Base-by-base conservation (phyloP, 1,140 invertebrate species). In the Apolygus lucorum region DNA sequence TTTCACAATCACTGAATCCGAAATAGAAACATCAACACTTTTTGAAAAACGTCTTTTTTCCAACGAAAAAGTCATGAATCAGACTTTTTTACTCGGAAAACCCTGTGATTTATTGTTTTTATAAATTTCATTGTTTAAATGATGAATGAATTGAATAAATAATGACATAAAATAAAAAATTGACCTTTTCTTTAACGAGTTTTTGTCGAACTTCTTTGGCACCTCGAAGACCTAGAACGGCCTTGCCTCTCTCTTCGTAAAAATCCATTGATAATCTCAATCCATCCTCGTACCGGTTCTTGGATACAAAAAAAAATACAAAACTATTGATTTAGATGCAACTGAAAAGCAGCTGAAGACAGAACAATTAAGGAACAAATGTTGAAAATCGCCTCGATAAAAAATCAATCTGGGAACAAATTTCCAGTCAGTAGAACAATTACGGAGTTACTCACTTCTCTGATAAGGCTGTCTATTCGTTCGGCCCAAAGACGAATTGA, bases 401-500 rank as follows among this genome's bases (percentile, higher is more conserved):
- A 63, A 63, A 14, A 22, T n/a, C 11, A 52, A 63, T 27, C 29
- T 62, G n/a, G n/a, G n/a, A n/a, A n/a, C n/a, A n/a, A n/a, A n/a
- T n/a, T n/a, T n/a, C n/a, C n/a, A n/a, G 1, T 25, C 21, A 24
- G 4, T 25, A 54, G 49, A 42, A 42, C 34, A 42, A 17, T 42
- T 4, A 4, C 17, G 4, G 34, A 42, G 4, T 42, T 42, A 74
- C 63, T 73, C 75, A 76, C 87, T 74, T 86, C 86, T 72, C 86
- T 83, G 13, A 88, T 85, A 68, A 91, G 76, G 80, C 87, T 85
- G 76, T 88, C 79, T 70, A 91, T 76, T 75, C 91, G 77, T 78
- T 96, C 88, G 74, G 86, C 85, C 93, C 94, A 92, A 13, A 88
- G 85, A 76, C 94, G 80, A 74, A 97, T 84, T 69, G 87, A 88